These are phyloP conservation scores for Corvus hawaiiensis DNA, from an alignment of 2,113 vertebrate genomes.

Conservation along the genomic window DNA sequence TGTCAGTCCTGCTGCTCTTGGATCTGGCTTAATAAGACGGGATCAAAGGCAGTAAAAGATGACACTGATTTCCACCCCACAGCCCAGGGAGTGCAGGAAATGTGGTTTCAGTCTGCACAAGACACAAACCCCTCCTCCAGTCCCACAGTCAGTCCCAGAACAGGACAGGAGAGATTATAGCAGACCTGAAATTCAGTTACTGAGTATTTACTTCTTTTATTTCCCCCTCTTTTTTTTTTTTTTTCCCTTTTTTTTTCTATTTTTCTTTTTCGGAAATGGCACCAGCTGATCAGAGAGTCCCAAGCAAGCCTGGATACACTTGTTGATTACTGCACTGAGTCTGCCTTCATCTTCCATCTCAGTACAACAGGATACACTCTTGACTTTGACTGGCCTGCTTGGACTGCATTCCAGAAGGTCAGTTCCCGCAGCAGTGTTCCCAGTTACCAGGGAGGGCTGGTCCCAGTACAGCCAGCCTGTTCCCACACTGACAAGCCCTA, in stretches of 20 bases:
- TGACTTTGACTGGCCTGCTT: neutral
- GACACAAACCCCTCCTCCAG: neutral
- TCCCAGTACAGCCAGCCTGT: neutral
- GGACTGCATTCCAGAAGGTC: slow-evolving; percentile 44
- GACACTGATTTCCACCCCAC: neutral
- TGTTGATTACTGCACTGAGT: slow-evolving; percentile 20
- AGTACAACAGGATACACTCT: neutral
- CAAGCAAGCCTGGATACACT: slow-evolving; percentile 10
- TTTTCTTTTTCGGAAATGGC: neutral
- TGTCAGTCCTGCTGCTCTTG: neutral
- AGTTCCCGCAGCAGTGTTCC: neutral
- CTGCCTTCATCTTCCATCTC: slow-evolving; percentile 48
- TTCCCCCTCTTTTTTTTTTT: neutral
- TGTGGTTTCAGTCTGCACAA: neutral
- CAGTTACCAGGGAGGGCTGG: neutral
- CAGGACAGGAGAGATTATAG: neutral
- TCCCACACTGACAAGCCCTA: neutral
- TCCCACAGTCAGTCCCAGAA: neutral
- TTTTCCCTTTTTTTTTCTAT: neutral
- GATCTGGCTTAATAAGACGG: neutral
- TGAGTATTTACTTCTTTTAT: neutral
- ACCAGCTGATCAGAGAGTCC: neutral
- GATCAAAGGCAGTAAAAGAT: neutral
- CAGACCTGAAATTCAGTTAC: neutral
- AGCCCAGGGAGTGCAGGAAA: neutral